These are phyloP conservation scores for Branchellion lobata DNA, from an alignment of 2,888 invertebrate species.

Conservation along the genomic window DNA sequence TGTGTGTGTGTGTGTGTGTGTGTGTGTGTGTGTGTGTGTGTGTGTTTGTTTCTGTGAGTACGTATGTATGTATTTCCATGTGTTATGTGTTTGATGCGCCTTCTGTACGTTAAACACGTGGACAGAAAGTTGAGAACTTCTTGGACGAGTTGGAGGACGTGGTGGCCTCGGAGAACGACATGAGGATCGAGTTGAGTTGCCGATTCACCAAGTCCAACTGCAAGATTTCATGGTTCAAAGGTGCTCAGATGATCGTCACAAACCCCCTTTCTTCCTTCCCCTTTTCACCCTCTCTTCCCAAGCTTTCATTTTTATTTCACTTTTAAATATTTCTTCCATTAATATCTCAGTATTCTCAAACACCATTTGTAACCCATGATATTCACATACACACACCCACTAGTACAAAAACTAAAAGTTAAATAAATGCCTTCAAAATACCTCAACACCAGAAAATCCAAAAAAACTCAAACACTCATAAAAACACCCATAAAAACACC, in stretches of 20 bases:
- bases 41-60: no score
- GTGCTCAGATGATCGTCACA: conserved; percentile 55
- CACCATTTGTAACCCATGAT: not conserved
- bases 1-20: no score
- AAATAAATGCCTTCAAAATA: no score
- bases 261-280: not conserved
- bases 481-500: no score
- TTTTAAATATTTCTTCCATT: no score
- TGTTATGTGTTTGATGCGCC: no score
- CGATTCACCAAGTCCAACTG: conserved; percentile 92
- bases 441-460: no score
- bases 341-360: not conserved
- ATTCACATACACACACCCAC: no score
- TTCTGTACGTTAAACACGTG: not conserved
- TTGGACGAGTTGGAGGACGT: conserved; percentile 90
- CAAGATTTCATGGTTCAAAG: conserved; percentile 64
- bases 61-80: no score
- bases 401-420: no score
- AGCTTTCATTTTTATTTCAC: not conserved
- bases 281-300: not conserved
- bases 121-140: conserved; percentile 66
- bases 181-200: conserved; percentile 87
- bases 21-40: no score
- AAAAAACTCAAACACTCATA: no score
- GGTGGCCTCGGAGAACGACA: conserved; percentile 93